Evolutionary conservation across 2,888 invertebrate species (phyloP).

Genomic region (Epistrophe eligans): DNA sequence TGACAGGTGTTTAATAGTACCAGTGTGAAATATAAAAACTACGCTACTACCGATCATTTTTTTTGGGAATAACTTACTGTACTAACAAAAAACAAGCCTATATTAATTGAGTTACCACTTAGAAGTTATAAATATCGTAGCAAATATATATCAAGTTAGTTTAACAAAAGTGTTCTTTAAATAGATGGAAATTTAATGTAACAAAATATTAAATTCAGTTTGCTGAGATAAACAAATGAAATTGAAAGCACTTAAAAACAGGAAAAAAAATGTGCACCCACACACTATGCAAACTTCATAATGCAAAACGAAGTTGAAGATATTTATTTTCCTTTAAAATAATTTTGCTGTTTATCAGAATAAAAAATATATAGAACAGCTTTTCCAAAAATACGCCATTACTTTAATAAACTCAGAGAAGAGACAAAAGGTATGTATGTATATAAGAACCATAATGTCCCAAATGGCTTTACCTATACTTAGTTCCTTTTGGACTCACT

Average conservation of each 20-base stretch:
- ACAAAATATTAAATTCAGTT: not conserved
- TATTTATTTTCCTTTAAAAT: not conserved
- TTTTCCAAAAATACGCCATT: conserved; percentile 27
- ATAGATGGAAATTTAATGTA: too few species aligned
- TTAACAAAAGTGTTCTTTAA: too few species aligned
- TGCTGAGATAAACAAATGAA: not conserved
- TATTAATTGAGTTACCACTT: too few species aligned
- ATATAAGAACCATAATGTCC: not conserved
- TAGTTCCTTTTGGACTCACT: conserved; percentile 5
- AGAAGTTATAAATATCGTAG: too few species aligned
- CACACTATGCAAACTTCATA: not conserved
- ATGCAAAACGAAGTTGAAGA: not conserved
- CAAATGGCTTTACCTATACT: not conserved
- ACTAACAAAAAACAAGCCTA: too few species aligned
- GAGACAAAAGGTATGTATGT: not conserved
- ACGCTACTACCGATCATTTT: too few species aligned
- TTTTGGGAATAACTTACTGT: too few species aligned
- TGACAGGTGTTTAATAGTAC: too few species aligned
- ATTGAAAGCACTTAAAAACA: not conserved
- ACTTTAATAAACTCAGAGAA: conserved; percentile 42
- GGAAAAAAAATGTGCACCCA: not conserved
- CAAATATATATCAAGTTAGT: too few species aligned
- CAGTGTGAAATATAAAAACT: too few species aligned
- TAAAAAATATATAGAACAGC: not conserved
- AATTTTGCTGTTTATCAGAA: not conserved